phyloP scores from a whole-genome alignment of 2,888 invertebrate genomes.

The Apotomis betuletana region DNA sequence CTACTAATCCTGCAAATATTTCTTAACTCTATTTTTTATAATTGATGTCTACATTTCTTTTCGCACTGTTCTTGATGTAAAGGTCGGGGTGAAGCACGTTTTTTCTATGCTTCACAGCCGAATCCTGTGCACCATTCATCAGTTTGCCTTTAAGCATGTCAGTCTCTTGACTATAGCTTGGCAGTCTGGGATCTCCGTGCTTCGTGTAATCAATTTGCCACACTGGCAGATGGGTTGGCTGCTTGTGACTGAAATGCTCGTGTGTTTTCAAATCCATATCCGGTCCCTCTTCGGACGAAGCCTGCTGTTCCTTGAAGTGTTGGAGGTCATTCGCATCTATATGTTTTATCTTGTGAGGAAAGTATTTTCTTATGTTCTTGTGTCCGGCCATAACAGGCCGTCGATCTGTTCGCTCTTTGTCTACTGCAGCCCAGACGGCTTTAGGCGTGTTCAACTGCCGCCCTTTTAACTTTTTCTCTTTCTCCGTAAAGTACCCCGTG shows the following conservation, averaged over 20 bases:
- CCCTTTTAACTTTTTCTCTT: background rate
- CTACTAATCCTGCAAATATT: slow-evolving; percentile 46
- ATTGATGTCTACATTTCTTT: slow-evolving; percentile 53
- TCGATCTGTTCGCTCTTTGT: slow-evolving; percentile 36
- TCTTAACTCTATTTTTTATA: slow-evolving; percentile 48
- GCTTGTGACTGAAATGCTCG: slow-evolving; percentile 57
- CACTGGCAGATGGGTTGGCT: slow-evolving; percentile 59
- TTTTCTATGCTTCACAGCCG: slow-evolving; percentile 58
- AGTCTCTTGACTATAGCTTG: slow-evolving; percentile 56
- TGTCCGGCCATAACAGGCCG: slow-evolving; percentile 53
- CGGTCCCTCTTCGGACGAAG: slow-evolving; percentile 68
- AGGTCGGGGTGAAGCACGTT: slow-evolving; percentile 71
- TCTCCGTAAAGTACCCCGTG: slow-evolving; percentile 46
- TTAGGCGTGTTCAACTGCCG: slow-evolving; percentile 10
- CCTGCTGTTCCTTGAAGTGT: slow-evolving; percentile 65
- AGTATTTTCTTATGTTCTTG: slow-evolving; percentile 73
- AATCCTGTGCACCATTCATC: slow-evolving; percentile 60
- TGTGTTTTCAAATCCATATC: slow-evolving; percentile 54
- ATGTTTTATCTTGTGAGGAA: slow-evolving; percentile 76
- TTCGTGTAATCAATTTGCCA: slow-evolving; percentile 77
- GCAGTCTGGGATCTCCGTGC: slow-evolving; percentile 68
- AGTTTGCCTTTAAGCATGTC: slow-evolving; percentile 61
- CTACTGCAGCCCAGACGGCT: slow-evolving; percentile 41
- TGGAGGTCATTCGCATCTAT: slow-evolving; percentile 64
- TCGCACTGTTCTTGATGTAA: slow-evolving; percentile 69